A percentile compares a stretch with the other conserved stretches of the same genome.
phyloP scores from a whole-genome alignment of 2,797 vertebrate species.

The Molossus molossus region DNA sequence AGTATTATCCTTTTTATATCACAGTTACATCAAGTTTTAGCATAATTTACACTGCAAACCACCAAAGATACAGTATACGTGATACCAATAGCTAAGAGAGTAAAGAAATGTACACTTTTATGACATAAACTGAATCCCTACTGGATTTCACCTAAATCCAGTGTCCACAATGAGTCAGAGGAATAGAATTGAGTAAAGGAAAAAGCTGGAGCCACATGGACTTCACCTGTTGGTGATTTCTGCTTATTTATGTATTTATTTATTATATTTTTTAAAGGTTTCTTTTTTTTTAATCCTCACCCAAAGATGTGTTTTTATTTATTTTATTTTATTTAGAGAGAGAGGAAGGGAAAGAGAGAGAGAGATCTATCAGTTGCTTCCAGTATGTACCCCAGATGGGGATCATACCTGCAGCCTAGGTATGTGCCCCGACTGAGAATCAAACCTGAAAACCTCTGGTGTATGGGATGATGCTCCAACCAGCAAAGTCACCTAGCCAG shows the following conservation, averaged over 20 bases:
- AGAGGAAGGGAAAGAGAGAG: neutral
- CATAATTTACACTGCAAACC: neutral
- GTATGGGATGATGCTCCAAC: neutral
- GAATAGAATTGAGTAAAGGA: neutral
- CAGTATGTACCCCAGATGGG: neutral
- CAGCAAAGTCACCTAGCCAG: no score
- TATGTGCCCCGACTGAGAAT: no score
- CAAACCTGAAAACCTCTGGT: neutral
- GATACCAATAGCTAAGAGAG: neutral
- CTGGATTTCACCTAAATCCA: neutral
- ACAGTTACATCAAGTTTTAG: neutral
- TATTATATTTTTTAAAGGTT: neutral
- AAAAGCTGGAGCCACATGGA: neutral
- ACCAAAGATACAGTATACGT: neutral
- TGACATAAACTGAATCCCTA: neutral
- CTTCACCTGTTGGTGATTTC: neutral
- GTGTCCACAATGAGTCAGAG: neutral
- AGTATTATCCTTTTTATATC: neutral
- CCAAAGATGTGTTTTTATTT: no score
- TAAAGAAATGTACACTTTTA: neutral
- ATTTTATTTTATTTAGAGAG: no score
- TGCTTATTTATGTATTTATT: neutral
- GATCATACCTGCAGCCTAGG: neutral
- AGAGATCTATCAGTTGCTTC: neutral
- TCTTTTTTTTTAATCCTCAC: neutral